Evolutionary conservation across 2,888 invertebrate species (phyloP).

Genomic region (Stenodema calcarata): DNA sequence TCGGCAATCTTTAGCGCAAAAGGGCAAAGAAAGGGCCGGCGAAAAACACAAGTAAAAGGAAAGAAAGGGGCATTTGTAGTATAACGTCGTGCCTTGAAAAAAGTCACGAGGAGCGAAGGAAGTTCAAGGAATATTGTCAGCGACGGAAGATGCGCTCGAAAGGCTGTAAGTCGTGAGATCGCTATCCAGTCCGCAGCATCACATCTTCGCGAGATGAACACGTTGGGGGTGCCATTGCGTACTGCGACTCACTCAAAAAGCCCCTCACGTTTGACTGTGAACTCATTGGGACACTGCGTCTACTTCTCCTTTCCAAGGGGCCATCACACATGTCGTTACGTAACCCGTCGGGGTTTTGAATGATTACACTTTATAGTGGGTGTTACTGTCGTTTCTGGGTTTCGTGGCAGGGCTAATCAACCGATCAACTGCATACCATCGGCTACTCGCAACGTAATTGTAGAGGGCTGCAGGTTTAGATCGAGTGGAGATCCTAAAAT

Average conservation of each 20-base stretch:
- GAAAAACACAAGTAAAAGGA: neutral
- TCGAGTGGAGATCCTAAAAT: neutral
- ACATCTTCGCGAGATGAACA: neutral
- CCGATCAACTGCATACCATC: neutral
- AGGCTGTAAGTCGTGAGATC: slow-evolving; percentile 3
- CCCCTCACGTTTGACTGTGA: neutral
- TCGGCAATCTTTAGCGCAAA: neutral
- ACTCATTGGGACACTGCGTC: neutral
- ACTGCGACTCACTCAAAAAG: neutral
- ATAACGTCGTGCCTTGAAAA: neutral
- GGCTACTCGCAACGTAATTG: neutral
- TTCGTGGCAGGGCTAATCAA: neutral
- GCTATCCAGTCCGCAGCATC: neutral
- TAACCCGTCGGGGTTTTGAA: neutral
- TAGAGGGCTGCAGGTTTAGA: neutral
- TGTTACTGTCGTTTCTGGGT: neutral
- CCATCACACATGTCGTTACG: neutral
- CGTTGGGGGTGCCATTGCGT: neutral
- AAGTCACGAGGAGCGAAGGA: neutral
- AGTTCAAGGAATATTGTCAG: neutral
- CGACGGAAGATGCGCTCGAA: neutral
- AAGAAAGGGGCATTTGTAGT: neutral
- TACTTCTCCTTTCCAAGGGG: too few relatives aligned
- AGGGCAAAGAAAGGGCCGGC: neutral
- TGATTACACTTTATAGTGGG: neutral